Base-by-base conservation (phyloP, 2,888 invertebrate genomes). In the Cremastinae sp. region DNA sequence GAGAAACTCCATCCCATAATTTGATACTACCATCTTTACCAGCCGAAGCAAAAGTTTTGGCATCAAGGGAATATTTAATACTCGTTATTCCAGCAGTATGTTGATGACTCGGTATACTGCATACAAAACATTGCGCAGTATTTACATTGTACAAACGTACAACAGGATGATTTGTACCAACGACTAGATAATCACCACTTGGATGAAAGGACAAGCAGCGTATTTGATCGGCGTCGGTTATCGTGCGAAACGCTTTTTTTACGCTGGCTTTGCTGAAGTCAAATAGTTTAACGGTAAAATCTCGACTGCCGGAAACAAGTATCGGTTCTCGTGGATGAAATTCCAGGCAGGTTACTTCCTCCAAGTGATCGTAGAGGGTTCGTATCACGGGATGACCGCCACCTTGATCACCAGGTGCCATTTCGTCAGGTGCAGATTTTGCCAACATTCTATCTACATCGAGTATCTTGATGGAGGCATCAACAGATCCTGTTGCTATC, bases 361-460 rank as follows among this genome's bases (percentile, higher is more conserved):
- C 98, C 37, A 97, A 94, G 86, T 99, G 99, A 90, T 99, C 99
- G 86, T 98, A 98, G 79, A 99, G 91, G 0, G 99, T 99, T 78
- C 99, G 92, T 81, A 99, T 99, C 41, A 99, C 99, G 0, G 99
- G 99, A 91, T 99, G 99, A 0, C 98, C 98, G 80, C 98, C 96
- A 71, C 95, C 96, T 88, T 95, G 96, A 81, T 96, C 93, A 0
- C 95, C 95, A 0, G 95, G 94, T 68, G 96, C 95, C 86, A 95
- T 93, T 84, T 96, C 96, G 83, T 96, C 96, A 0, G 96, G 97
- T 0, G 97, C 96, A n/a, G 98, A 98, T 89, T 99, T 98, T 0
- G 98, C 98, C 86, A 99, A 90, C 97, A 99, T 99, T 76, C 99
- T 93, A 85, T 99, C 99, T n/a, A 99, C 99, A 86, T 99, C 99